phyloP scores from a whole-genome alignment of 2,888 invertebrate species.

The Lochmaea crataegi region DNA sequence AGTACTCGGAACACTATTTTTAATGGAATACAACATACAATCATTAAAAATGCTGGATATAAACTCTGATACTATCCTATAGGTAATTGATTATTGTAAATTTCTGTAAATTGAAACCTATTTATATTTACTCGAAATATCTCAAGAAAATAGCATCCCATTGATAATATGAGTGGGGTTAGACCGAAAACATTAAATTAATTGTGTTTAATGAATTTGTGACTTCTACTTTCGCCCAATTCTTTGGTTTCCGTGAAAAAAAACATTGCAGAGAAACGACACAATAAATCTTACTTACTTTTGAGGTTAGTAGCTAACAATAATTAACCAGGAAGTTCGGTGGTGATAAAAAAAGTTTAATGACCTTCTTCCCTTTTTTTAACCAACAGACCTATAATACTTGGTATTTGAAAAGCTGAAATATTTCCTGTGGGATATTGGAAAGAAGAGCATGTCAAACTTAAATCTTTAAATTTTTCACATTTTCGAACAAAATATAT shows the following conservation, averaged over 20 bases:
- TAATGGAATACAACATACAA: too few relatives aligned
- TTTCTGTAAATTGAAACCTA: too few relatives aligned
- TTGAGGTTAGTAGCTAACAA: background rate
- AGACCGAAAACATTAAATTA: background rate
- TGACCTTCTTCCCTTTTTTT: background rate
- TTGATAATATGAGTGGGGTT: background rate
- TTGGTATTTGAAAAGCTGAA: background rate
- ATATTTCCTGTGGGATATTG: too few relatives aligned
- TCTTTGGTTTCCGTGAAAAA: background rate
- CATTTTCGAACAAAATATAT: too few relatives aligned
- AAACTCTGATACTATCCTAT: too few relatives aligned
- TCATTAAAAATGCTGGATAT: too few relatives aligned
- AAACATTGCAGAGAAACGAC: background rate
- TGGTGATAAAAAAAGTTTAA: conserved; percentile 8
- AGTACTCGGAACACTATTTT: too few relatives aligned
- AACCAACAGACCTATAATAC: background rate
- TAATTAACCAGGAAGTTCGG: conserved; percentile 1
- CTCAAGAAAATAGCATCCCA: too few relatives aligned
- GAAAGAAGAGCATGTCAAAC: too few relatives aligned
- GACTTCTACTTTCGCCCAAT: background rate
- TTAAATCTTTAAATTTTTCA: too few relatives aligned
- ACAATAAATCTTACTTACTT: background rate
- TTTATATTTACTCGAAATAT: too few relatives aligned
- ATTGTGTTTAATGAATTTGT: background rate
- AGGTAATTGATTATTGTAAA: too few relatives aligned